phyloP scores from a whole-genome alignment of 1,140 invertebrate genomes.

The Rhagoletis zephyria region DNA sequence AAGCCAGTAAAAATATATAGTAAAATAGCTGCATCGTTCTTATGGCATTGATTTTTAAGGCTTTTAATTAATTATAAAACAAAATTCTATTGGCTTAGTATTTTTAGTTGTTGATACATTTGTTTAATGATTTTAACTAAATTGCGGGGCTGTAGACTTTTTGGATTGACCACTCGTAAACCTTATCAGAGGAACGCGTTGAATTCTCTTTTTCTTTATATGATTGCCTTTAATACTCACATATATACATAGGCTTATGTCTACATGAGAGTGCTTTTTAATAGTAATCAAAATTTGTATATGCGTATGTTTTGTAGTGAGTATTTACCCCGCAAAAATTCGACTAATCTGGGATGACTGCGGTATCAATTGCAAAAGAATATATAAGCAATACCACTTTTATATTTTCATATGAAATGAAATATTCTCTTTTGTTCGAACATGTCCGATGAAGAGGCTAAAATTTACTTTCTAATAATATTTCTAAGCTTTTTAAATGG shows the following conservation, averaged over 20 bases:
- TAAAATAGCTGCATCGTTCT: slow-evolving; percentile 14
- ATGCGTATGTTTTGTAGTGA: background rate
- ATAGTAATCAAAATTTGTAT: background rate
- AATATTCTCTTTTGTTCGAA: no score
- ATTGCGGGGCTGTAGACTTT: background rate
- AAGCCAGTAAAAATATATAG: background rate
- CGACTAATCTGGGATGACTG: no score
- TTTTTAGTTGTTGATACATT: slow-evolving; percentile 22
- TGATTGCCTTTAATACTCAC: no score
- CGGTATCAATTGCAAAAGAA: no score
- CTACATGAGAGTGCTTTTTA: background rate
- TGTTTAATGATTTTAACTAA: background rate
- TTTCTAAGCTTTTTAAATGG: no score
- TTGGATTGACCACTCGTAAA: background rate
- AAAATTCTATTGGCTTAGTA: background rate
- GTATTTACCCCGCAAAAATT: background rate
- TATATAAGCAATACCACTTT: no score
- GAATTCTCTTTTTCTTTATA: background rate
- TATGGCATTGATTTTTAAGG: background rate
- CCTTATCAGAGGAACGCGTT: background rate
- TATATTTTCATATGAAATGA: no score
- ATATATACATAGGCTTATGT: background rate
- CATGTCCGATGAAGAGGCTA: no score
- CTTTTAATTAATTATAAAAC: background rate
- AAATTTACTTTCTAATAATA: no score